phyloP scores from a whole-genome alignment of 2,113 vertebrate species.

The Perognathus longimembris region DNA sequence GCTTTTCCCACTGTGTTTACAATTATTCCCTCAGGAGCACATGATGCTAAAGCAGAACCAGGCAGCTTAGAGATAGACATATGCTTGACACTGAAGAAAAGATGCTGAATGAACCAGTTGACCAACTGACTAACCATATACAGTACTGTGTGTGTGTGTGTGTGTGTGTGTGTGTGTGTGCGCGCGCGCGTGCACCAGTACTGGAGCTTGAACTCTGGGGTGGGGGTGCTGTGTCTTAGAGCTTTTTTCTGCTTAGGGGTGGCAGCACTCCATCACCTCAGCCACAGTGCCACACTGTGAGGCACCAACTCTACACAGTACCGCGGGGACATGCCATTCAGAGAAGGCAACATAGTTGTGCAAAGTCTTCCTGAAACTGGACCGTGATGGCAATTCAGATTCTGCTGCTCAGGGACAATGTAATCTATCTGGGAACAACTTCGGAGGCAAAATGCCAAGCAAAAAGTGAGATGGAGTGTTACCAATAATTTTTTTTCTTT shows the following conservation, averaged over 20 bases:
- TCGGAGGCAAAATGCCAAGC: constrained; percentile 32
- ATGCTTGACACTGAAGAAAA: background rate
- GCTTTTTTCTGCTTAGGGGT: too few species aligned
- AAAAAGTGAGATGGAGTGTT: background rate
- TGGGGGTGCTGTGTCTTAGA: too few species aligned
- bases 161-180: too few species aligned
- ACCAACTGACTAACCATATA: background rate
- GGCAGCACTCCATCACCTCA: too few species aligned
- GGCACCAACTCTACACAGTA: background rate
- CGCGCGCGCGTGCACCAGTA: too few species aligned
- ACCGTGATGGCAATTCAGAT: background rate
- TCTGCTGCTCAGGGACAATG: background rate
- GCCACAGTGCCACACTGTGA: too few species aligned
- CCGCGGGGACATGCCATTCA: background rate
- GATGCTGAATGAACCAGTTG: background rate
- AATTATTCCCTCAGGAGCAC: background rate
- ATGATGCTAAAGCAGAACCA: background rate
- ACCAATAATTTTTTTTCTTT: background rate
- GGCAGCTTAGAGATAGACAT: background rate
- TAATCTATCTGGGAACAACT: background rate
- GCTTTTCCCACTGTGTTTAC: background rate
- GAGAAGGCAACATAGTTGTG: background rate
- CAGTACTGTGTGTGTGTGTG: too few species aligned
- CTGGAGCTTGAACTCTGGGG: too few species aligned
- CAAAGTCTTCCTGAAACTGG: constrained; percentile 3